These are phyloP conservation scores for Protosalanx chinensis DNA, from an alignment of 2,797 vertebrate species.

Conservation along the genomic window DNA sequence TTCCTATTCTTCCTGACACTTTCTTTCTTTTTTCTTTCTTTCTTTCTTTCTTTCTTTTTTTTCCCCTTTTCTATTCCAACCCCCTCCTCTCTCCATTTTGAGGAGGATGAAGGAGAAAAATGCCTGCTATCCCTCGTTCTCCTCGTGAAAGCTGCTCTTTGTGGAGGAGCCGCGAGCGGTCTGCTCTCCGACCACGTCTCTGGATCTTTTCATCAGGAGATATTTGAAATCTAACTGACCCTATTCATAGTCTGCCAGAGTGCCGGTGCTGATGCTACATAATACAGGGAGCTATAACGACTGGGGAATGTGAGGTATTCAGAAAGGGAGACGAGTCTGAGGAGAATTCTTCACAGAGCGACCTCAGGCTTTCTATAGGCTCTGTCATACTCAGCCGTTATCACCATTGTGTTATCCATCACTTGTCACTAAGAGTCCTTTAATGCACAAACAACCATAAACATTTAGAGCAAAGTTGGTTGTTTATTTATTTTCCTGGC, in stretches of 20 bases:
- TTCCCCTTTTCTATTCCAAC: background rate
- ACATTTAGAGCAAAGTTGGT: background rate
- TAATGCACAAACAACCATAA: background rate
- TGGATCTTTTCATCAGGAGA: constrained; percentile 76
- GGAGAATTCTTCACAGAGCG: constrained; percentile 47
- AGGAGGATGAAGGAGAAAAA: constrained; percentile 62
- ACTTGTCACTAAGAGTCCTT: background rate
- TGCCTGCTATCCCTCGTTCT: constrained; percentile 59
- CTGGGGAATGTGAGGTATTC: constrained; percentile 67
- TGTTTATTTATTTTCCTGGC: background rate
- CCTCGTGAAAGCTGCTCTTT: constrained; percentile 74
- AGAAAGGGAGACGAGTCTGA: constrained; percentile 52
- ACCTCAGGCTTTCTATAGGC: constrained; percentile 39
- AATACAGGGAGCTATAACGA: constrained; percentile 61
- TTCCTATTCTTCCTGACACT: constrained; percentile 19
- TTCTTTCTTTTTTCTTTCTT: constrained; percentile 1
- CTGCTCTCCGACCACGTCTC: constrained; percentile 68
- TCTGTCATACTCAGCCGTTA: background rate
- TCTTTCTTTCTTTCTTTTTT: constrained; percentile 15
- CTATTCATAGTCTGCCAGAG: constrained; percentile 78
- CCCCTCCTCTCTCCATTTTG: constrained; percentile 46
- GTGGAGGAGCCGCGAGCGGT: constrained; percentile 69
- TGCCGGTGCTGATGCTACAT: constrained; percentile 69
- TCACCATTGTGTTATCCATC: background rate
- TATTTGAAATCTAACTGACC: constrained; percentile 79